phyloP scores from a whole-genome alignment of 1,140 invertebrate species.

The Paracyclopina nana region DNA sequence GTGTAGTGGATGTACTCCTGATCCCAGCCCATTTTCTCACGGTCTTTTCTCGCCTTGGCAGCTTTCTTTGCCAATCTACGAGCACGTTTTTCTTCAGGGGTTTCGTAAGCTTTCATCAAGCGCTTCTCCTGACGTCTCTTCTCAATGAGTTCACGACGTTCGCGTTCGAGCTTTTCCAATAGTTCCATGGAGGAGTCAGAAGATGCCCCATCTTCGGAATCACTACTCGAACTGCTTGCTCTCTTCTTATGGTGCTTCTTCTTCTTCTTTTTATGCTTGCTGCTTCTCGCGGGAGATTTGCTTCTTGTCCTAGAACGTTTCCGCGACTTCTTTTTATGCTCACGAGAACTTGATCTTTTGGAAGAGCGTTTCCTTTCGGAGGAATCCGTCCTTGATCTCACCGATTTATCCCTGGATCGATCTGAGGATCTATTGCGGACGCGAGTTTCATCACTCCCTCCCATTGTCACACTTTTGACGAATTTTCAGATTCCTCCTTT shows the following conservation, averaged over 20 bases:
- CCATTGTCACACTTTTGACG: too few relatives aligned
- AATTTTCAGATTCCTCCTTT: too few relatives aligned
- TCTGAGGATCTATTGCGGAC: too few relatives aligned
- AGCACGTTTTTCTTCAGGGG: constrained; percentile 77
- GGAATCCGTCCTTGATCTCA: too few relatives aligned
- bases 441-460: too few relatives aligned
- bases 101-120: constrained; percentile 66
- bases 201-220: background rate
- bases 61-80: constrained; percentile 72
- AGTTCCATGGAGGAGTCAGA: constrained; percentile 14
- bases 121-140: constrained; percentile 55
- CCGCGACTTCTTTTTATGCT: too few relatives aligned
- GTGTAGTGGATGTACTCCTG: constrained; percentile 89
- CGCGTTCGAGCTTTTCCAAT: constrained; percentile 36
- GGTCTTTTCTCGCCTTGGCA: constrained; percentile 54
- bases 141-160: constrained; percentile 40
- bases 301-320: too few relatives aligned
- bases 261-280: background rate
- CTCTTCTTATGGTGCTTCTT: background rate
- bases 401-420: too few relatives aligned
- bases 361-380: too few relatives aligned
- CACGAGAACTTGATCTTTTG: too few relatives aligned
- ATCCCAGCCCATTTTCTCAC: constrained; percentile 84
- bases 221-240: background rate
- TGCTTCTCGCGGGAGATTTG: background rate